phyloP scores from a whole-genome alignment of 1,140 invertebrate species.

The Elysia chlorotica region DNA sequence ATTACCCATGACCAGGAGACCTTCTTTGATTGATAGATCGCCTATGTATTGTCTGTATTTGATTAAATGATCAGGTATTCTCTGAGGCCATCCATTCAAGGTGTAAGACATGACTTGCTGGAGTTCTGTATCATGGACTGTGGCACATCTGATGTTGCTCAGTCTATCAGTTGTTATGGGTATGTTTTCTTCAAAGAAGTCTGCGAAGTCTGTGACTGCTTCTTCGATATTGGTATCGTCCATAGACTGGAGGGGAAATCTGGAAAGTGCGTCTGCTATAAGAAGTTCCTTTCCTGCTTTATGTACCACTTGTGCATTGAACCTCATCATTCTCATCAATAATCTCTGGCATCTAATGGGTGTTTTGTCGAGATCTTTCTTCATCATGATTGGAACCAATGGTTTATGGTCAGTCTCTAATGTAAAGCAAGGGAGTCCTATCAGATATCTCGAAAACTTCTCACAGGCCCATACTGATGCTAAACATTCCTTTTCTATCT shows the following conservation, averaged over 20 bases:
- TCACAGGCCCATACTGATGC: constrained; percentile 65
- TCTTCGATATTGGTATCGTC: neutral
- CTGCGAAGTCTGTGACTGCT: neutral
- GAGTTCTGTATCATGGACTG: neutral
- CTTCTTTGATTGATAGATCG: neutral
- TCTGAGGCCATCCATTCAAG: constrained; percentile 10
- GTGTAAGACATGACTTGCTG: neutral
- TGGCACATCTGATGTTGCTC: neutral
- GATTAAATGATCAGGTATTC: neutral
- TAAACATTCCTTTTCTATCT: constrained; percentile 67
- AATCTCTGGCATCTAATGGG: constrained; percentile 29
- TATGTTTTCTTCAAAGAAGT: neutral
- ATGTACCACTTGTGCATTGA: constrained; percentile 16
- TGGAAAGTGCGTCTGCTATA: constrained; percentile 28
- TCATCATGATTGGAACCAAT: constrained; percentile 39
- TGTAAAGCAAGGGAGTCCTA: constrained; percentile 44
- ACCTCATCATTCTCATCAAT: constrained; percentile 28
- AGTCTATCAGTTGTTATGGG: neutral
- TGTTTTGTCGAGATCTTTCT: constrained; percentile 18
- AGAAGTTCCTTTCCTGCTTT: constrained; percentile 28
- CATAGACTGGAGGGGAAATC: neutral
- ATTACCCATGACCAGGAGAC: neutral
- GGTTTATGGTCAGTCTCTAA: constrained; percentile 55
- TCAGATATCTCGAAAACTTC: constrained; percentile 65
- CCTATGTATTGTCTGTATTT: neutral